These are phyloP conservation scores for Fundulus diaphanus DNA, from an alignment of 2,797 vertebrate genomes.

Conservation along the genomic window DNA sequence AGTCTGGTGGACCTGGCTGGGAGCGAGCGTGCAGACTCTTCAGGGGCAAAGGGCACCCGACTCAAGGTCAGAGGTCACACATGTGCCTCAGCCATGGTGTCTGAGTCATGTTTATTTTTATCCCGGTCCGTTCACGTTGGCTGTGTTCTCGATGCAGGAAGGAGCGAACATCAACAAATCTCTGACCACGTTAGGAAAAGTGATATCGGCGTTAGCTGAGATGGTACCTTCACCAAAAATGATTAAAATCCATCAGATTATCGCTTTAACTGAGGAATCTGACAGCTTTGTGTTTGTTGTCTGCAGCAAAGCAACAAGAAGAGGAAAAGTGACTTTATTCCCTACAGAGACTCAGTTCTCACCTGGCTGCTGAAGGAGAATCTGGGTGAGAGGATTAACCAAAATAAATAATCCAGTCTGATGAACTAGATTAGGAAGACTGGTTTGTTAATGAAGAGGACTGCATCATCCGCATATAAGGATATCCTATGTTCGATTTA, in stretches of 20 bases:
- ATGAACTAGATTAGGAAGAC: not conserved
- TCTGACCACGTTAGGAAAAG: constrained; percentile 84
- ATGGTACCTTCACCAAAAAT: constrained; percentile 66
- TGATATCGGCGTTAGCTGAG: constrained; percentile 84
- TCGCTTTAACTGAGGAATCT: not conserved
- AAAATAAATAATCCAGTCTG: not conserved
- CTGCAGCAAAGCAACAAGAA: constrained; percentile 86
- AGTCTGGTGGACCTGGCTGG: constrained; percentile 91
- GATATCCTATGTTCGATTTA: not conserved
- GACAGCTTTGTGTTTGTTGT: not conserved
- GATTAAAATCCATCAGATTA: no score
- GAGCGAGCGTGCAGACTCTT: constrained; percentile 89
- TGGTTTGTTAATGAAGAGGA: not conserved
- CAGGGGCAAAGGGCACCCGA: constrained; percentile 88
- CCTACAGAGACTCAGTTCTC: constrained; percentile 91
- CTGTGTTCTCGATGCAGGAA: constrained; percentile 68
- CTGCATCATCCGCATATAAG: not conserved
- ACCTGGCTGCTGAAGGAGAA: constrained; percentile 93
- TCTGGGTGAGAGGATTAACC: constrained; percentile 76
- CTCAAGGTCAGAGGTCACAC: constrained; percentile 83
- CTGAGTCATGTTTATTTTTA: not conserved
- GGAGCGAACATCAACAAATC: constrained; percentile 88
- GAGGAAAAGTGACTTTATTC: constrained; percentile 88
- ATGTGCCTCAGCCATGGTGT: not conserved
- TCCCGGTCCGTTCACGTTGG: not conserved